Conservation (phyloP, 1,140 invertebrate species). For the Whitmania pigra region DNA sequence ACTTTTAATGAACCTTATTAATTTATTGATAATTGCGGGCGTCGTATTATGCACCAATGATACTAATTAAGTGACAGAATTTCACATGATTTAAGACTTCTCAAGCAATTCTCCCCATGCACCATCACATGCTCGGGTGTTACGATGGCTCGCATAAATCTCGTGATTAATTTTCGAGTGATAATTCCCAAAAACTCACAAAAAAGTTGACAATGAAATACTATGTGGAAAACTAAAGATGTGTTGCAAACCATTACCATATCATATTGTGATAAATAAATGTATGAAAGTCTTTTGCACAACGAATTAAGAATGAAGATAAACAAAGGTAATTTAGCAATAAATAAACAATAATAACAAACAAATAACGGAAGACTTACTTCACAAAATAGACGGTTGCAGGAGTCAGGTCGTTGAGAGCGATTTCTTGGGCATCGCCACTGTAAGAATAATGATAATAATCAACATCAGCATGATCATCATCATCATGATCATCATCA, state of each 20-base stretch:
- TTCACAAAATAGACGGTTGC: neutral
- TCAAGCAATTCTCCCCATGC: too few species aligned
- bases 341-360: neutral
- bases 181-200: too few species aligned
- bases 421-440: neutral
- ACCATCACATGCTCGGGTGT: too few species aligned
- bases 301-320: neutral
- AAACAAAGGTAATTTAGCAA: neutral
- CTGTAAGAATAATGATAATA: neutral
- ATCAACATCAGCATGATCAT: too few species aligned
- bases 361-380: neutral
- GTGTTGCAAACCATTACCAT: neutral
- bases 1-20: neutral
- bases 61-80: neutral
- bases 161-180: too few species aligned
- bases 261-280: neutral
- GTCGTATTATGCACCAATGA: too few species aligned
- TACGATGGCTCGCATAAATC: too few species aligned
- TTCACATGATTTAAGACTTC: neutral
- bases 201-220: neutral
- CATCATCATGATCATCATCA: too few species aligned
- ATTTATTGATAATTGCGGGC: too few species aligned
- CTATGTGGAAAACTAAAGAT: neutral
- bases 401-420: constrained; percentile 5
- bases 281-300: neutral